Evolutionary conservation across 1,140 invertebrate genomes (phyloP).

Genomic region (Galendromus occidentalis): DNA sequence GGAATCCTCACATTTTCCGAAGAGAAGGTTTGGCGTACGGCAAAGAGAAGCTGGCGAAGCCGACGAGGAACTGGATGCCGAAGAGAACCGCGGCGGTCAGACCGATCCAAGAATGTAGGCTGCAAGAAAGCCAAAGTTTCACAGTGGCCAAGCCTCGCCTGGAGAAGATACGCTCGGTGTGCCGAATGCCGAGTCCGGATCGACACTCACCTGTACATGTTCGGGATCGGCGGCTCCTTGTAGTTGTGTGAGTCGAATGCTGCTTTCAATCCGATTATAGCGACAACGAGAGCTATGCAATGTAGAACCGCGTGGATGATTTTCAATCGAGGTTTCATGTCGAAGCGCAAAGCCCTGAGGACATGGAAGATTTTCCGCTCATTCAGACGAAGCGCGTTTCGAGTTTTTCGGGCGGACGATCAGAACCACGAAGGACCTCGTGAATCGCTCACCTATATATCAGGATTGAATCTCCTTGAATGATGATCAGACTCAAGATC

Average conservation of each 20-base stretch:
- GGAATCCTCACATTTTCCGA: background rate
- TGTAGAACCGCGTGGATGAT: constrained; percentile 51
- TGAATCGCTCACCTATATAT: constrained; percentile 35
- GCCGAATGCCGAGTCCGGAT: background rate
- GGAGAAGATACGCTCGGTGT: background rate
- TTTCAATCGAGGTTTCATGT: constrained; percentile 53
- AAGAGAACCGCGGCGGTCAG: constrained; percentile 6
- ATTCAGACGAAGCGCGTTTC: too few relatives aligned
- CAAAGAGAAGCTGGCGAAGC: constrained; percentile 50
- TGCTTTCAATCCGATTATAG: constrained; percentile 48
- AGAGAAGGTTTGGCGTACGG: constrained; percentile 42
- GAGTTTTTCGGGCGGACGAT: too few relatives aligned
- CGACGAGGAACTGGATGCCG: constrained; percentile 45
- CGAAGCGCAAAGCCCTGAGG: constrained; percentile 44
- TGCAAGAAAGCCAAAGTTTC: background rate
- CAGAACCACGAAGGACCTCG: too few relatives aligned
- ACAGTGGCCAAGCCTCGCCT: background rate
- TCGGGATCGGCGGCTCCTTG: constrained; percentile 38
- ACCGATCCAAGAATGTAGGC: constrained; percentile 16
- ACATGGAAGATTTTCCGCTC: too few relatives aligned
- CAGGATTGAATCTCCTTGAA: constrained; percentile 57
- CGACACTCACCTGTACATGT: constrained; percentile 39
- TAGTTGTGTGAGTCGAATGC: constrained; percentile 68
- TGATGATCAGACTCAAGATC: constrained; percentile 59
- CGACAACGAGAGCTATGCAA: constrained; percentile 41